Percentiles rank a stretch among this genome's conserved stretches.
Evolutionary conservation across 2,113 vertebrate species (phyloP).

Genomic region (Grammomys dolichurus): DNA sequence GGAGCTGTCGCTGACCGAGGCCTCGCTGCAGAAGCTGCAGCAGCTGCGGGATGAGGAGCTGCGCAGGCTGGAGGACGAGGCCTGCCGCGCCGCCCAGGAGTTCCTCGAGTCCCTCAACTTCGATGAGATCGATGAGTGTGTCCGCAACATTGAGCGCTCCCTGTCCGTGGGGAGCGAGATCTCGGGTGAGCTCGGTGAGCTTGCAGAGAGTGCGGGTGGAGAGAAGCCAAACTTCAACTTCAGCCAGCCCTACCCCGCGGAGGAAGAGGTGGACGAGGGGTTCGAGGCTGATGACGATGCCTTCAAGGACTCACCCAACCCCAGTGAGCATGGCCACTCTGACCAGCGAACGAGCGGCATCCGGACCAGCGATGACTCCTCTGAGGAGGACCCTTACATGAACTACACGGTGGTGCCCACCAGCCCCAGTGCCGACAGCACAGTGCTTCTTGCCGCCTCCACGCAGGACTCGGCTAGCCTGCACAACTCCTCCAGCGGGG

Average conservation of each 20-base stretch:
- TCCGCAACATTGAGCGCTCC: conserved; percentile 95
- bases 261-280: conserved; percentile 97
- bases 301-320: conserved; percentile 98
- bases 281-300: conserved; percentile 96
- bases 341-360: conserved; percentile 98
- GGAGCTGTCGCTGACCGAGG: conserved; percentile 95
- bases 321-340: conserved; percentile 96
- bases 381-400: conserved; percentile 98
- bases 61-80: conserved; percentile 94
- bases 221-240: conserved; percentile 90
- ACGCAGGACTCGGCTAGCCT: conserved; percentile 85
- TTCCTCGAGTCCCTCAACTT: conserved; percentile 98
- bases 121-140: conserved; percentile 97
- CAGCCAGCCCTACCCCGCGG: conserved; percentile 91
- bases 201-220: conserved; percentile 50
- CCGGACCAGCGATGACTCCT: conserved; percentile 97
- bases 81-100: conserved; percentile 96
- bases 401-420: conserved; percentile 91
- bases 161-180: conserved; percentile 84
- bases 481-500: conserved; percentile 88
- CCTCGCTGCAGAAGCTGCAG: conserved; percentile 93
- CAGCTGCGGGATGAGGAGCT: conserved; percentile 95
- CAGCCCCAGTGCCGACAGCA: conserved; percentile 75
- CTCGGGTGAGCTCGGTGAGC: conserved; percentile 75
- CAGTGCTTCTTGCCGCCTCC: conserved; percentile 80